Evolutionary conservation across 2,113 vertebrate genomes (phyloP).

Genomic region (Choloepus hoffmanni): DNA sequence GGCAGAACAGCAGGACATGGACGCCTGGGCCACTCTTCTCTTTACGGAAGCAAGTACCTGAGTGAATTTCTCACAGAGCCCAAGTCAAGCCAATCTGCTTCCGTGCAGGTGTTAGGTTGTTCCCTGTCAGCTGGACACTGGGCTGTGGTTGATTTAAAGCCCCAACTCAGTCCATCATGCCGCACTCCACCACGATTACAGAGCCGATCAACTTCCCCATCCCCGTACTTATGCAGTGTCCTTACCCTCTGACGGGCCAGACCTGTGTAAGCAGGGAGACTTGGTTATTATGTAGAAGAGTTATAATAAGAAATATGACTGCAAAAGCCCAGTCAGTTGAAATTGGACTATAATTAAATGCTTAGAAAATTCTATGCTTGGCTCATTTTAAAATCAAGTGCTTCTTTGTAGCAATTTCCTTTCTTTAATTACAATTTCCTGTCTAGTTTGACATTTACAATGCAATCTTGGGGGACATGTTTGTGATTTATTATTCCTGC

Average conservation of each 20-base stretch:
- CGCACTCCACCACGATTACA: slow-evolving; percentile 73
- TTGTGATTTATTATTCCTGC: slow-evolving; percentile 98
- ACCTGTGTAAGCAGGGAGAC: slow-evolving; percentile 83
- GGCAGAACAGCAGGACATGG: background rate
- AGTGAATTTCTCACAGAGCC: slow-evolving; percentile 22
- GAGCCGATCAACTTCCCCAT: slow-evolving; percentile 85
- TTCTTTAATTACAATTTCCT: slow-evolving; percentile 99
- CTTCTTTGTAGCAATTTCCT: slow-evolving; percentile 98
- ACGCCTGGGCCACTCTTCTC: background rate
- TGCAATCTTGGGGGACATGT: slow-evolving; percentile 96
- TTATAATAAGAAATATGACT: slow-evolving; percentile 91
- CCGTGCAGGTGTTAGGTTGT: slow-evolving; percentile 39
- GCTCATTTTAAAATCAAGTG: slow-evolving; percentile 97
- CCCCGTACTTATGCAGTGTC: slow-evolving; percentile 80
- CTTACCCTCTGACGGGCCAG: slow-evolving; percentile 82
- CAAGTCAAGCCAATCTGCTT: slow-evolving; percentile 41
- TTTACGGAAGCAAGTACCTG: slow-evolving; percentile 6
- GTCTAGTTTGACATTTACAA: slow-evolving; percentile 97
- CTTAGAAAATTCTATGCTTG: slow-evolving; percentile 95
- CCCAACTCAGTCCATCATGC: slow-evolving; percentile 75
- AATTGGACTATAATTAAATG: slow-evolving; percentile 96
- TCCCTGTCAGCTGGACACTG: slow-evolving; percentile 69
- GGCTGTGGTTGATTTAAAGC: slow-evolving; percentile 77
- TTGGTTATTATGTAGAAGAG: slow-evolving; percentile 89
- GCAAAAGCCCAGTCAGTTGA: slow-evolving; percentile 91